A percentile compares a stretch with the other conserved stretches of the same genome.
Conservation (phyloP, 2,797 vertebrate genomes). For the Ptychobarbus kaznakovi region DNA sequence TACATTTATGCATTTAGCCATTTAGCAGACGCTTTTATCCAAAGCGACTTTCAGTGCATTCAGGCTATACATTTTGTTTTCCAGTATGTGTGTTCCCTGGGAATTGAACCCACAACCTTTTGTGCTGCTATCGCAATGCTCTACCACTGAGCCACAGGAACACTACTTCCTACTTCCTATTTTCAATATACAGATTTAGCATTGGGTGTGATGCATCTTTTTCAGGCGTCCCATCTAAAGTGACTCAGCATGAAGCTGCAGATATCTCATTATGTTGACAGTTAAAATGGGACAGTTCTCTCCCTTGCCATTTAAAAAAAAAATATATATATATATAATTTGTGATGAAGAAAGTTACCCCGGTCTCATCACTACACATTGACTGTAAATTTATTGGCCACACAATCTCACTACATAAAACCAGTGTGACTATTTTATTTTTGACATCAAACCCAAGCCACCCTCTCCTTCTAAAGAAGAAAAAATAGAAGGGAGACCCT, state of each 20-base stretch:
- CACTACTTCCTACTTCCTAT: background rate
- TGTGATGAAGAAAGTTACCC: slow-evolving; percentile 3
- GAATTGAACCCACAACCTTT: too few species aligned
- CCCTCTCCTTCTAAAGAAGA: background rate
- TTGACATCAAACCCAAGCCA: slow-evolving; percentile 23
- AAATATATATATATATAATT: background rate
- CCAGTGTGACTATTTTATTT: background rate
- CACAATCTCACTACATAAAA: background rate
- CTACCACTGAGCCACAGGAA: too few species aligned
- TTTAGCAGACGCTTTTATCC: too few species aligned
- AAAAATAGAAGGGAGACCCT: slow-evolving; percentile 63
- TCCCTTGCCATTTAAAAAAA: background rate
- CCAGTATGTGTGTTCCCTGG: too few species aligned
- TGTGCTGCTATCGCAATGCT: too few species aligned
- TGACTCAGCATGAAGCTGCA: slow-evolving; percentile 25
- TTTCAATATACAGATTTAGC: slow-evolving; percentile 14
- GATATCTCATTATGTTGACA: background rate
- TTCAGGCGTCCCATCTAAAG: background rate
- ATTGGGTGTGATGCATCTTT: background rate
- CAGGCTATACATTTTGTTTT: too few species aligned
- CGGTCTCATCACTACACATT: background rate
- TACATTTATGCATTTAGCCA: too few species aligned
- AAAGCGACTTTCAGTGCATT: too few species aligned
- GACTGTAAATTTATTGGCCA: slow-evolving; percentile 2
- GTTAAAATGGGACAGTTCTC: background rate